phyloP scores from a whole-genome alignment of 1,140 invertebrate species.

The Metaphire vulgaris region DNA sequence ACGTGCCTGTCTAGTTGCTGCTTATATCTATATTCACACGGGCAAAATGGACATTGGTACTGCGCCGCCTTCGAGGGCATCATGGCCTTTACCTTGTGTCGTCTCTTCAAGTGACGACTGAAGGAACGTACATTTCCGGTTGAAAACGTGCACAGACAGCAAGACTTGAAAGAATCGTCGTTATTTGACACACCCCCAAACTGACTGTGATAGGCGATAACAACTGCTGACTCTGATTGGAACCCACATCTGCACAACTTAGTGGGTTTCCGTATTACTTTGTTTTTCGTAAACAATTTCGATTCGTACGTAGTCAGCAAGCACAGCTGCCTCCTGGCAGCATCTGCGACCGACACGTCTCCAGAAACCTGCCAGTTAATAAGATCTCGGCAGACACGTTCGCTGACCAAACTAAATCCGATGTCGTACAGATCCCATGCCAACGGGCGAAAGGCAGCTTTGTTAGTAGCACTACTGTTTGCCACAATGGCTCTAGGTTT shows the following conservation, averaged over 20 bases:
- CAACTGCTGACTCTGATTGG: conserved; percentile 78
- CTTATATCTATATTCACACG: conserved; percentile 62
- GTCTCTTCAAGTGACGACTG: conserved; percentile 80
- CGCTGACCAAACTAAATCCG: not conserved
- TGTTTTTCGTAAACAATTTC: not conserved
- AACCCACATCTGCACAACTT: conserved; percentile 64
- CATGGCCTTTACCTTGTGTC: conserved; percentile 73
- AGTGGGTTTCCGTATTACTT: not conserved
- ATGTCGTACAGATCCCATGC: not conserved
- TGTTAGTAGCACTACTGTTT: not conserved
- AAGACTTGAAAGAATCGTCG: conserved; percentile 62
- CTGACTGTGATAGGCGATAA: conserved; percentile 81
- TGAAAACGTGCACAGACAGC: conserved; percentile 75
- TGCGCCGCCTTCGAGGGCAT: conserved; percentile 76
- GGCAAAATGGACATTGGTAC: conserved; percentile 87
- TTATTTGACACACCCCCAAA: conserved; percentile 82
- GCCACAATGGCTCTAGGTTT: no score
- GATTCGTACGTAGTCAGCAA: not conserved
- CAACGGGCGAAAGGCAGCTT: not conserved
- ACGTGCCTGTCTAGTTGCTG: not conserved
- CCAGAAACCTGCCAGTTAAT: not conserved
- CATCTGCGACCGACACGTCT: no score
- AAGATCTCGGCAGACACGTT: not conserved
- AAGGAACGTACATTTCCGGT: conserved; percentile 78
- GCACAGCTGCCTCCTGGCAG: not conserved